A percentile compares a stretch with the other conserved stretches of the same genome.
Evolutionary conservation across 2,888 invertebrate genomes (phyloP).

Genomic region (Carterocephalus palaemon): DNA sequence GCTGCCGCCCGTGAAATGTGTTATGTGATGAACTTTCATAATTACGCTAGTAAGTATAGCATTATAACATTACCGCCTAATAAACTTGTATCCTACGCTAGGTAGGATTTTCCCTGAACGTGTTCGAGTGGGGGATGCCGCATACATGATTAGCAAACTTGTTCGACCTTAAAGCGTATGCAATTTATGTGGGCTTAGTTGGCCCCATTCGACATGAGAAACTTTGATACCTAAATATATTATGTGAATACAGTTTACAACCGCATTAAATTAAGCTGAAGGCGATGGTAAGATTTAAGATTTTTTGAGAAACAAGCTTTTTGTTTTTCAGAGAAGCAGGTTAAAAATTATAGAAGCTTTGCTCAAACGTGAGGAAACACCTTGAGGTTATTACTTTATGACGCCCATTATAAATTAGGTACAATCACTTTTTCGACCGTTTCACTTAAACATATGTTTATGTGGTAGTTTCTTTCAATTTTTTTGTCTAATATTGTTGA

Average conservation of each 20-base stretch:
- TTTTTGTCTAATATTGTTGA: constrained; percentile 18
- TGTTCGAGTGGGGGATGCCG: constrained; percentile 47
- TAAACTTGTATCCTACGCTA: constrained; percentile 35
- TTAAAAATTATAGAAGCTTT: too few species aligned
- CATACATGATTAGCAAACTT: constrained; percentile 54
- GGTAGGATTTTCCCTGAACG: constrained; percentile 40
- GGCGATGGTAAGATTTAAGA: too few species aligned
- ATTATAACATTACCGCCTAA: constrained; percentile 4
- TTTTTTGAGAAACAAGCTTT: too few species aligned
- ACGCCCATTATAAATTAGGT: too few species aligned
- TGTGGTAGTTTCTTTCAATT: constrained; percentile 8
- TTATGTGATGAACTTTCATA: not conserved
- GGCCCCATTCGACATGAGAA: constrained; percentile 44
- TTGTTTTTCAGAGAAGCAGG: too few species aligned
- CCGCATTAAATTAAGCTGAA: too few species aligned
- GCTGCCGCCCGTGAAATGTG: constrained; percentile 23
- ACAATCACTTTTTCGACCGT: too few species aligned
- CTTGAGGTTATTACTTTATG: too few species aligned
- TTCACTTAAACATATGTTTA: too few species aligned
- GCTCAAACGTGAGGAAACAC: too few species aligned
- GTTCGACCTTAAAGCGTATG: constrained; percentile 50
- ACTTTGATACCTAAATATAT: constrained; percentile 38
- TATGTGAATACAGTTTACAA: constrained; percentile 26
- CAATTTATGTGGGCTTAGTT: constrained; percentile 42
- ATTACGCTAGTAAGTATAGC: not conserved